Evolutionary conservation across 2,797 vertebrate genomes (phyloP).

Genomic region (Hypotaenidia okinawae): DNA sequence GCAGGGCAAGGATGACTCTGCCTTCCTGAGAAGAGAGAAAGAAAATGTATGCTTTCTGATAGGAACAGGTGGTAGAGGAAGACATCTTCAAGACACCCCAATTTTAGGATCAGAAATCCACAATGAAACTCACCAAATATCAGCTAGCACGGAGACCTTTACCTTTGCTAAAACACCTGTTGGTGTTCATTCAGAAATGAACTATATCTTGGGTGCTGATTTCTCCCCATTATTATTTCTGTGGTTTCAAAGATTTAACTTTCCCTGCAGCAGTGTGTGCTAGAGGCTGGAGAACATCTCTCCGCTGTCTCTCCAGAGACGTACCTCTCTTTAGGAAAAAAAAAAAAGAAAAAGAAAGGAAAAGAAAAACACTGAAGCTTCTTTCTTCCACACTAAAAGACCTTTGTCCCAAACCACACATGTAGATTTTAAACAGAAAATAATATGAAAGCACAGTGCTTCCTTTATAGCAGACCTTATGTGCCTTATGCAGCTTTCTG

Average conservation of each 20-base stretch:
- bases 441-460: constrained; percentile 82
- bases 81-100: not conserved
- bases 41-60: not conserved
- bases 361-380: constrained; percentile 76
- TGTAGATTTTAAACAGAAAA: constrained; percentile 82
- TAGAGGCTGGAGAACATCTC: constrained; percentile 51
- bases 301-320: constrained; percentile 68
- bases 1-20: not conserved
- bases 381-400: constrained; percentile 81
- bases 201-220: not conserved
- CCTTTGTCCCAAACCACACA: constrained; percentile 84
- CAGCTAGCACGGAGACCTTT: not conserved
- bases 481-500: constrained; percentile 77
- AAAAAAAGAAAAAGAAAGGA: not conserved
- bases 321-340: constrained; percentile 37
- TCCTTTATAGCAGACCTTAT: constrained; percentile 78
- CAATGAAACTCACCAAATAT: not conserved
- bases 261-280: constrained; percentile 20
- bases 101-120: not conserved
- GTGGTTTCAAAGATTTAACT: not conserved
- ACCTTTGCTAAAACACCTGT: constrained; percentile 55
- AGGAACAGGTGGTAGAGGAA: not conserved
- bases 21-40: not conserved
- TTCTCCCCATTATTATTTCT: not conserved
- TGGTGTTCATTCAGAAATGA: not conserved